Conservation (phyloP, 1,140 invertebrate species). For the Papilio machaon region DNA sequence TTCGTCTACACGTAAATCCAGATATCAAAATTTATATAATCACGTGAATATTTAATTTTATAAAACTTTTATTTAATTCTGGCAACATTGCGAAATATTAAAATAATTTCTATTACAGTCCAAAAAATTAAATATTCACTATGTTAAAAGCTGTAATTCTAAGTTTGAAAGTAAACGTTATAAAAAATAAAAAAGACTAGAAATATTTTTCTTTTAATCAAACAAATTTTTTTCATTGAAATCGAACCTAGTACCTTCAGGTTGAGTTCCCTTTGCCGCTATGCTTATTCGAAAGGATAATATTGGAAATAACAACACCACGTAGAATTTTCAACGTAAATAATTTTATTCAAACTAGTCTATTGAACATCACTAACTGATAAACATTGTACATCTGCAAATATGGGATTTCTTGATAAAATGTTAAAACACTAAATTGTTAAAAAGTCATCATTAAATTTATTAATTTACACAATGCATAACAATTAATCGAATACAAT, state of each 20-base stretch:
- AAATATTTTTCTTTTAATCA: too few species aligned
- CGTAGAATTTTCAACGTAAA: conserved; percentile 80
- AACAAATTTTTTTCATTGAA: not conserved
- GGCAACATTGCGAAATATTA: not conserved
- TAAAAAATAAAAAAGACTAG: not conserved
- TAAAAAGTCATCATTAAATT: conserved; percentile 70
- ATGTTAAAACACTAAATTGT: conserved; percentile 65
- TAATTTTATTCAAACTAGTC: conserved; percentile 82
- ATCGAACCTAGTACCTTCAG: not conserved
- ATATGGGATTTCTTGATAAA: conserved; percentile 72
- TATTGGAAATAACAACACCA: conserved; percentile 57
- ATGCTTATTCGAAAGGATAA: not conserved
- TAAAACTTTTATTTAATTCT: not conserved
- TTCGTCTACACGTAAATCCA: conserved; percentile 11
- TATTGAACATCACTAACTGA: conserved; percentile 82
- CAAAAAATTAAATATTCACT: not conserved
- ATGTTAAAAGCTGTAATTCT: not conserved
- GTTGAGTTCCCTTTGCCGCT: not conserved
- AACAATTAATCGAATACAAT: conserved; percentile 76
- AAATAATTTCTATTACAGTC: not conserved
- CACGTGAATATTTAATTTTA: conserved; percentile 56
- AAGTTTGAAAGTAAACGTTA: not conserved
- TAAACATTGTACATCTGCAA: conserved; percentile 82
- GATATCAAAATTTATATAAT: conserved; percentile 73
- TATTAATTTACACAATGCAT: conserved; percentile 75